Evolutionary conservation across 2,888 invertebrate species (phyloP).

Genomic region (Herminia tarsipennalis): DNA sequence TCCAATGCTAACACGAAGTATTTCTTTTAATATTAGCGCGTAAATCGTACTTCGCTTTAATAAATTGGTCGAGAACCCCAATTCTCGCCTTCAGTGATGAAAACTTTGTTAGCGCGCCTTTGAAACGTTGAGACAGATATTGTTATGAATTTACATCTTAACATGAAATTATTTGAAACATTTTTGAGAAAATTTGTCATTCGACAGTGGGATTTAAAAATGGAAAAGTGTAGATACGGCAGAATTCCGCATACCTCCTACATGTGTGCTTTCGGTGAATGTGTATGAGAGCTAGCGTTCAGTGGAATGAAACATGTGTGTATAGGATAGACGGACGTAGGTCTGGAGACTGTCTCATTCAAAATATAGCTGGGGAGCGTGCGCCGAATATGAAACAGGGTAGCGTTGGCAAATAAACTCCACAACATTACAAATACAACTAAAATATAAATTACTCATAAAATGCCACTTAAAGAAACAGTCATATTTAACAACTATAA

Average conservation of each 20-base stretch:
- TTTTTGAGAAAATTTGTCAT: conserved; percentile 31
- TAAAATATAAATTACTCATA: no score
- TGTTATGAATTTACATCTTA: conserved; percentile 36
- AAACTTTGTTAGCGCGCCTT: conserved; percentile 40
- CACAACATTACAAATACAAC: not conserved
- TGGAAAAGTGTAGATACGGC: conserved; percentile 26
- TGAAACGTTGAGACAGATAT: conserved; percentile 44
- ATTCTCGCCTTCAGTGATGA: conserved; percentile 36
- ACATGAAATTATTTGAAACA: conserved; percentile 28
- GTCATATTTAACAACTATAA: not conserved
- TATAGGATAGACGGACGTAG: conserved; percentile 60
- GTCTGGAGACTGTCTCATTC: conserved; percentile 74
- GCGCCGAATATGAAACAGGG: conserved; percentile 70
- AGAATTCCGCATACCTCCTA: conserved; percentile 17
- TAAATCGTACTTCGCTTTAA: conserved; percentile 36
- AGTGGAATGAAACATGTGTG: conserved; percentile 54
- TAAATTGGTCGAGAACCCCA: conserved; percentile 40
- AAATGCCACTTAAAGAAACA: conserved; percentile 4
- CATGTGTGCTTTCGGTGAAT: conserved; percentile 2
- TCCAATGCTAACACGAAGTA: conserved; percentile 33
- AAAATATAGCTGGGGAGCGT: conserved; percentile 70
- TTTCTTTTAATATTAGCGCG: conserved; percentile 39
- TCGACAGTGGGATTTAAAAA: conserved; percentile 32
- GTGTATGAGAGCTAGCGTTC: conserved; percentile 34
- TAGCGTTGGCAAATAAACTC: conserved; percentile 65